A percentile compares a stretch with the other conserved stretches of the same genome.
Evolutionary conservation across 2,113 vertebrate species (phyloP).

Genomic region (Labeo catla): DNA sequence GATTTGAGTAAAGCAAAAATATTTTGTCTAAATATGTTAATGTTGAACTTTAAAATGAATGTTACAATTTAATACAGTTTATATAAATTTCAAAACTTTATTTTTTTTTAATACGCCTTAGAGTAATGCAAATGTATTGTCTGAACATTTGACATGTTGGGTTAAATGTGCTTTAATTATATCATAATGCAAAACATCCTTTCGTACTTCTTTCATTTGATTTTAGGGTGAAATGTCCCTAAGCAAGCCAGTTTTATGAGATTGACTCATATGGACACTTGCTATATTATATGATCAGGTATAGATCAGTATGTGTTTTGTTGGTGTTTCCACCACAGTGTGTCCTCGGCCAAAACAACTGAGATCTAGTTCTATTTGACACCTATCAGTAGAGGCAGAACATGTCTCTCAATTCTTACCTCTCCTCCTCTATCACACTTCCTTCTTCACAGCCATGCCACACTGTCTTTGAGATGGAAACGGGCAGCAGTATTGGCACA

Average conservation of each 20-base stretch:
- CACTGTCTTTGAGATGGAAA: constrained; percentile 52
- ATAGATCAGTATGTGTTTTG: constrained; percentile 25
- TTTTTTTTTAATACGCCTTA: neutral
- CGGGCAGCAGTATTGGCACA: constrained; percentile 48
- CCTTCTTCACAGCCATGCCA: constrained; percentile 55
- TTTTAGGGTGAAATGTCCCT: neutral
- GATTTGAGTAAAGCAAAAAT: no score
- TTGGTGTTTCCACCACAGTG: constrained; percentile 29
- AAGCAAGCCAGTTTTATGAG: neutral
- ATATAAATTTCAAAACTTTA: neutral
- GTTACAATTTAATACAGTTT: neutral
- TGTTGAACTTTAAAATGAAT: neutral
- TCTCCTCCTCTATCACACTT: constrained; percentile 53
- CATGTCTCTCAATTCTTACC: constrained; percentile 43
- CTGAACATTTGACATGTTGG: neutral
- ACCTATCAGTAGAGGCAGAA: constrained; percentile 75
- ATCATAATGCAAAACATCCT: neutral
- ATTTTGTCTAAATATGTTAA: no score
- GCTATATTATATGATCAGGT: constrained; percentile 11
- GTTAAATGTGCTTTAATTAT: neutral
- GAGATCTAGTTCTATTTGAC: constrained; percentile 71
- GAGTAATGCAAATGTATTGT: neutral
- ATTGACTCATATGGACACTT: neutral
- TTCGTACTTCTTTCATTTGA: neutral
- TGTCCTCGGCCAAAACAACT: constrained; percentile 69